Conservation (phyloP, 2,888 invertebrate species). For the Capitulum mitella region DNA sequence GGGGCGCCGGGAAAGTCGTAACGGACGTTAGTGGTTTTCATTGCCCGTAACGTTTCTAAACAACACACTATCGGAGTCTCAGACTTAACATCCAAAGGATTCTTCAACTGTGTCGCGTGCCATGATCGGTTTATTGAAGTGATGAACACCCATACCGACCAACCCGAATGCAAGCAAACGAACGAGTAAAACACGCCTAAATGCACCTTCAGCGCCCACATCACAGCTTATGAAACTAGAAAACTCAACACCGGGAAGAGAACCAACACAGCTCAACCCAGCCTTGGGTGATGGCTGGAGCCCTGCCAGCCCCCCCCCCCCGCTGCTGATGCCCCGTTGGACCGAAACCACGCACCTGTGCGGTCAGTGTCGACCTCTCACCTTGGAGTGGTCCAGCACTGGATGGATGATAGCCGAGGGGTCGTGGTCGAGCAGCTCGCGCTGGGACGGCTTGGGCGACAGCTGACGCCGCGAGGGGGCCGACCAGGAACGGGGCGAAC, state of each 20-base stretch:
- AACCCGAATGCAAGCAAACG: no score
- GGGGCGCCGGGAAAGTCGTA: neutral
- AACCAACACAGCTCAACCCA: neutral
- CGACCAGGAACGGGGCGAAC: neutral
- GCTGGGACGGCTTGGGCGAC: slow-evolving; percentile 37
- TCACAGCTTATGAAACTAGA: neutral
- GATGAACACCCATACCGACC: no score
- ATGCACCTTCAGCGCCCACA: no score
- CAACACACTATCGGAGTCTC: neutral
- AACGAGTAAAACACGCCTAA: no score
- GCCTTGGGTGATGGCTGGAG: neutral
- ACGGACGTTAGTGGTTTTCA: neutral
- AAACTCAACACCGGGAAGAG: neutral
- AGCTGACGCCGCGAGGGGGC: neutral
- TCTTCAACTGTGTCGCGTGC: no score
- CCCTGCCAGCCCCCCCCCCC: neutral
- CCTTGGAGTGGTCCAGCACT: slow-evolving; percentile 6
- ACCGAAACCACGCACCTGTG: neutral
- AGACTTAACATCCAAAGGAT: no score
- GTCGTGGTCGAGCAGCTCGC: slow-evolving; percentile 42
- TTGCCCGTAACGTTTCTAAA: neutral
- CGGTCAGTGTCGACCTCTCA: neutral
- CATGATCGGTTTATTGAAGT: no score
- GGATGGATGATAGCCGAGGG: slow-evolving; percentile 39
- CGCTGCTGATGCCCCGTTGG: neutral